A percentile compares a stretch with the other conserved stretches of the same genome.
Conservation (phyloP, 2,113 vertebrate genomes). For the Enhydra lutris region DNA sequence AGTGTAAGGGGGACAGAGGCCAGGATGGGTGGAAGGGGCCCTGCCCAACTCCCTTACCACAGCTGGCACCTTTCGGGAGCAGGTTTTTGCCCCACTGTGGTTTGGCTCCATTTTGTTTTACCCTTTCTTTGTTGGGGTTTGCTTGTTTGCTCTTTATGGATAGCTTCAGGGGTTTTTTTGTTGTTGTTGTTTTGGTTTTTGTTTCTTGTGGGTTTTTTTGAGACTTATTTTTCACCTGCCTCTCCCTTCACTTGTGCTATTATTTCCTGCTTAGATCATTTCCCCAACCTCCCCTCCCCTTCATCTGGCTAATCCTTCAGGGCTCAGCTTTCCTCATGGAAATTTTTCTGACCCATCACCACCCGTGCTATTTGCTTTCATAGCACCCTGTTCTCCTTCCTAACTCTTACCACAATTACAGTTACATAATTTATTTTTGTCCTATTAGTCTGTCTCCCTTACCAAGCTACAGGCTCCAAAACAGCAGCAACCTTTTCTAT, state of each 20-base stretch:
- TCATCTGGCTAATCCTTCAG: conserved; percentile 28
- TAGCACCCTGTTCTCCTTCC: background rate
- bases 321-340: conserved; percentile 54
- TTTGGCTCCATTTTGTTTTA: conserved; percentile 4
- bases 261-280: background rate
- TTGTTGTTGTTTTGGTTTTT: background rate
- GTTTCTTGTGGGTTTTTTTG: background rate
- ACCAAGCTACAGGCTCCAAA: background rate
- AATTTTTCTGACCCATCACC: conserved; percentile 52
- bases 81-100: background rate
- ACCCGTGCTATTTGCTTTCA: conserved; percentile 41
- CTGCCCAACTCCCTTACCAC: background rate
- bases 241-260: background rate
- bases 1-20: background rate
- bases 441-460: background rate
- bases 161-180: background rate
- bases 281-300: background rate
- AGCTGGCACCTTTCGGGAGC: background rate
- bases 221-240: background rate
- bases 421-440: conserved; percentile 33
- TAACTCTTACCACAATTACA: background rate
- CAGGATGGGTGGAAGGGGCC: background rate
- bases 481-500: background rate
- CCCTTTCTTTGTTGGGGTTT: background rate
- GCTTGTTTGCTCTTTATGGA: background rate